Evolutionary conservation across 23 tunicate genomes (phyloP).

Genomic region (Halocynthia roretzi): DNA sequence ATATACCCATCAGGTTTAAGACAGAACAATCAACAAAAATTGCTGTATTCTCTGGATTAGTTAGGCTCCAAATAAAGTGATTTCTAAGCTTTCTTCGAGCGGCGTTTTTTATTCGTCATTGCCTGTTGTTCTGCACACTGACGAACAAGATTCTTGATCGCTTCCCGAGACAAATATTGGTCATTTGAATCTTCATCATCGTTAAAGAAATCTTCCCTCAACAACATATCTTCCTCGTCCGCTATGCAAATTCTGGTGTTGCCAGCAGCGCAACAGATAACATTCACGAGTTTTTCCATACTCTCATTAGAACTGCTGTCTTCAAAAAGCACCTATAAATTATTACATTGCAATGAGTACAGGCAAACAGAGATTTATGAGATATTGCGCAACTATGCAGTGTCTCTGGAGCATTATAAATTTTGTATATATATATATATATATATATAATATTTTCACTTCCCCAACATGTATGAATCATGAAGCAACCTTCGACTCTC

Average conservation of each 20-base stretch:
- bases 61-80: background rate
- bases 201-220: slow-evolving; percentile 63
- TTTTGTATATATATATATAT: too few relatives aligned
- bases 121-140: slow-evolving; percentile 12
- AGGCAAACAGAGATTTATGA: background rate
- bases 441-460: too few relatives aligned
- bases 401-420: too few relatives aligned
- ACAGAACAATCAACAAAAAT: too few relatives aligned
- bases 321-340: background rate
- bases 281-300: slow-evolving; percentile 23
- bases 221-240: slow-evolving; percentile 43
- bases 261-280: slow-evolving; percentile 15
- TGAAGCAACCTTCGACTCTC: too few relatives aligned
- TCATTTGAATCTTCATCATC: slow-evolving; percentile 70
- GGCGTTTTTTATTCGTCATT: background rate
- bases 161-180: slow-evolving; percentile 69
- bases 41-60: background rate
- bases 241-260: slow-evolving; percentile 43
- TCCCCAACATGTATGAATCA: too few relatives aligned
- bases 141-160: slow-evolving; percentile 29
- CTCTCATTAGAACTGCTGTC: slow-evolving; percentile 14
- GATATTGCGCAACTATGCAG: too few relatives aligned
- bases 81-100: background rate
- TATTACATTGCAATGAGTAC: background rate
- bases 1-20: too few relatives aligned